phyloP scores from a whole-genome alignment of 2,797 vertebrate species.

The Darevskia nairensis region DNA sequence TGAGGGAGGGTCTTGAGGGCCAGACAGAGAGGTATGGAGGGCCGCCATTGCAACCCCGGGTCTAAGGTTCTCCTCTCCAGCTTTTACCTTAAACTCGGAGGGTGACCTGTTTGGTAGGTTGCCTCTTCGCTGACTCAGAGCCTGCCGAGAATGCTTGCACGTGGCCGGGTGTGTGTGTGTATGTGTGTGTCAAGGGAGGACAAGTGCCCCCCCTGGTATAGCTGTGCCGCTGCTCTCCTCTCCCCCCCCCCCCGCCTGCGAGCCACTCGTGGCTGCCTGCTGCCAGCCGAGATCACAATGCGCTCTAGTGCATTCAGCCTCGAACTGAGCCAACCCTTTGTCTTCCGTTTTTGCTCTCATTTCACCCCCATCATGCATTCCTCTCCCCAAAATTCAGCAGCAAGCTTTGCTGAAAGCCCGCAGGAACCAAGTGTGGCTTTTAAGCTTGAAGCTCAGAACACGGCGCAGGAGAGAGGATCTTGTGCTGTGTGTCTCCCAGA shows the following conservation, averaged over 20 bases:
- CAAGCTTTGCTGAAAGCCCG: slow-evolving; percentile 30
- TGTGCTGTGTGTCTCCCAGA: too few relatives aligned
- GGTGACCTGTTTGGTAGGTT: neutral
- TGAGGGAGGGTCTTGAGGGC: too few relatives aligned
- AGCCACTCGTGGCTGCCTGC: slow-evolving; percentile 76
- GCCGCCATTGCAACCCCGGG: too few relatives aligned
- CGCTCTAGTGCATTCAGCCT: slow-evolving; percentile 75
- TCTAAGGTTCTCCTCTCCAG: too few relatives aligned
- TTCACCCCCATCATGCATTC: neutral
- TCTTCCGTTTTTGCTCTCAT: slow-evolving; percentile 49
- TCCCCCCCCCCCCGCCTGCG: slow-evolving; percentile 35
- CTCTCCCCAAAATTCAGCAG: neutral
- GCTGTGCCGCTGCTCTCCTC: slow-evolving; percentile 84
- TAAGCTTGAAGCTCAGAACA: slow-evolving; percentile 53
- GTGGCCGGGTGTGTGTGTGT: too few relatives aligned
- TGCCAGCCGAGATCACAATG: slow-evolving; percentile 80
- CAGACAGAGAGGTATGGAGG: too few relatives aligned
- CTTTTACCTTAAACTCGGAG: neutral
- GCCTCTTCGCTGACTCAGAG: neutral
- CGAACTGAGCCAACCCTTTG: slow-evolving; percentile 83
- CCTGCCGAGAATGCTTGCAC: slow-evolving; percentile 16
- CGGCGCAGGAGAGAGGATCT: slow-evolving; percentile 23
- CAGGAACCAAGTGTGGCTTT: slow-evolving; percentile 18
- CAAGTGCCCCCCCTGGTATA: slow-evolving; percentile 63
- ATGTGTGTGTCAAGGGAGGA: neutral